phyloP scores from a whole-genome alignment of 2,113 vertebrate genomes.

The Equus quagga region DNA sequence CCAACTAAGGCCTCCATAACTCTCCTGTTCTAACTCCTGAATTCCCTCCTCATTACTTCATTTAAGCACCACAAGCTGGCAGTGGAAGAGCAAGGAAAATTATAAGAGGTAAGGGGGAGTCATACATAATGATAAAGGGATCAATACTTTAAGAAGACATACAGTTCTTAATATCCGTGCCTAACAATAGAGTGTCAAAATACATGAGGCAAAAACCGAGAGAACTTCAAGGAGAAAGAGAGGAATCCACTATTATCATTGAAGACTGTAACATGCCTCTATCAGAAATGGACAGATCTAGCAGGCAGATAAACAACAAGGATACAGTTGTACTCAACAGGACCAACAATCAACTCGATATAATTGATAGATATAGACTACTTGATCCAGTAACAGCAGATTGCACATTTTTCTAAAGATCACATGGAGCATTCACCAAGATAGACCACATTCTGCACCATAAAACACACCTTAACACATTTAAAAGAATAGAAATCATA shows the following conservation, averaged over 20 bases:
- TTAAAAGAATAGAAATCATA: neutral
- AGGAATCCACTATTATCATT: neutral
- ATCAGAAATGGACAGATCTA: neutral
- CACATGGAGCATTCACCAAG: neutral
- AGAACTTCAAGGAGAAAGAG: neutral
- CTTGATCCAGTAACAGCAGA: neutral
- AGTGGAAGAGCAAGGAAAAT: neutral
- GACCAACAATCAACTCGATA: neutral
- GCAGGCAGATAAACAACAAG: neutral
- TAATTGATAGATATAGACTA: neutral
- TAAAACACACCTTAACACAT: neutral
- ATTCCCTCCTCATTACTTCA: neutral
- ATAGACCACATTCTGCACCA: neutral
- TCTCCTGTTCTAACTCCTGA: neutral
- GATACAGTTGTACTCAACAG: neutral
- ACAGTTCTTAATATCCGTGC: neutral
- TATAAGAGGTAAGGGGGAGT: neutral
- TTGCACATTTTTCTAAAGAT: neutral
- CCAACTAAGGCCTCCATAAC: neutral
- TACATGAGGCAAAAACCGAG: neutral
- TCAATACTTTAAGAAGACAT: neutral
- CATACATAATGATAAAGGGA: neutral
- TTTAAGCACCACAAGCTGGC: neutral
- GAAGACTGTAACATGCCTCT: neutral
- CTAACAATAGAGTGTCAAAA: neutral